A percentile compares a stretch with the other conserved stretches of the same genome.
These are phyloP conservation scores for Callocephalon fimbriatum DNA, from an alignment of 2,113 vertebrate species.

Conservation along the genomic window DNA sequence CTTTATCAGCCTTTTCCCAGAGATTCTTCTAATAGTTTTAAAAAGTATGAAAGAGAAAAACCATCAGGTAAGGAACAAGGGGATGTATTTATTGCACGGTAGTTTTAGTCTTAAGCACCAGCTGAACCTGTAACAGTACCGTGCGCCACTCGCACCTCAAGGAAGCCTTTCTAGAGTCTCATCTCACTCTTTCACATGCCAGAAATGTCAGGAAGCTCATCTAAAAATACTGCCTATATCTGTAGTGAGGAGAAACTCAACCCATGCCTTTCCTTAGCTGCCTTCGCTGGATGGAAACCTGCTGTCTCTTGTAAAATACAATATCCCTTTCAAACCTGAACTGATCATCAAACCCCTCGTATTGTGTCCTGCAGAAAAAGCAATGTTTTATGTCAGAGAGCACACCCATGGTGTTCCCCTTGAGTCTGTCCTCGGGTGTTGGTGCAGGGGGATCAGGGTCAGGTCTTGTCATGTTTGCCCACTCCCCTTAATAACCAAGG, in stretches of 20 bases:
- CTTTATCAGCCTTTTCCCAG: constrained; percentile 92
- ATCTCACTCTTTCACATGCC: constrained; percentile 5
- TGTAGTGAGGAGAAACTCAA: constrained; percentile 42
- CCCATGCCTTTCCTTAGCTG: background rate
- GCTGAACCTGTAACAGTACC: background rate
- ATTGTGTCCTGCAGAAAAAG: background rate
- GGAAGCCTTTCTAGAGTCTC: constrained; percentile 64
- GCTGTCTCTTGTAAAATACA: background rate
- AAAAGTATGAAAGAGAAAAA: constrained; percentile 76
- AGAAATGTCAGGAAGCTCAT: background rate
- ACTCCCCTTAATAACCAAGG: fast-evolving
- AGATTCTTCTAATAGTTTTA: constrained; percentile 86
- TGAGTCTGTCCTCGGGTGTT: background rate
- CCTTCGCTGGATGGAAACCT: background rate
- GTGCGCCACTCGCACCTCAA: background rate
- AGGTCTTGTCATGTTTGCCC: background rate
- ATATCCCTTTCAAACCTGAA: background rate
- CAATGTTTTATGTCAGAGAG: background rate
- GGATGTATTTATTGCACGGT: background rate
- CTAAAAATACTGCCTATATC: constrained; percentile 12
- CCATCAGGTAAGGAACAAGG: constrained; percentile 79
- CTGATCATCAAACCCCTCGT: background rate
- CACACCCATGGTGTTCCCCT: fast-evolving
- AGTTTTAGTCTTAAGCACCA: constrained; percentile 34
- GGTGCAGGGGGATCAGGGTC: background rate